Evolutionary conservation across 2,113 vertebrate genomes (phyloP).

Genomic region (Phycodurus eques): DNA sequence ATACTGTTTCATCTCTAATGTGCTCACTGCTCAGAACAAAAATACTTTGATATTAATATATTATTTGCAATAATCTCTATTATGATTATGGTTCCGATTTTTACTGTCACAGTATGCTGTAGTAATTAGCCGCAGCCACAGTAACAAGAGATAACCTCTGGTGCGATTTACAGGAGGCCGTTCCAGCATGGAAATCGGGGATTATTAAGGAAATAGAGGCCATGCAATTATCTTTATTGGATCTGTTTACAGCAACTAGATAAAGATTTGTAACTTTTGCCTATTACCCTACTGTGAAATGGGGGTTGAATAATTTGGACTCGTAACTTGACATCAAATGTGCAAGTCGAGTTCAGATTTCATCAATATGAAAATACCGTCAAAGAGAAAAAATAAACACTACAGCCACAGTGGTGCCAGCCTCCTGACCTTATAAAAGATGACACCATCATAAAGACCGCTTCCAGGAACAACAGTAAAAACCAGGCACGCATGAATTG

Average conservation of each 20-base stretch:
- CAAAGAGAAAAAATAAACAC: constrained; percentile 21
- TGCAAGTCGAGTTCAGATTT: constrained; percentile 19
- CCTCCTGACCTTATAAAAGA: constrained; percentile 25
- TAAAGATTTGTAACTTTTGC: constrained; percentile 2
- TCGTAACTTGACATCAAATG: neutral
- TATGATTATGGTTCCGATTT: neutral
- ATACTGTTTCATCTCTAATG: neutral
- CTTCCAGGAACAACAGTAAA: constrained; percentile 26
- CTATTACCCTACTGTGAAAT: constrained; percentile 35
- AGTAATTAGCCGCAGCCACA: neutral
- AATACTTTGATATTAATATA: too few relatives aligned
- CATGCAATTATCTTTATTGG: neutral
- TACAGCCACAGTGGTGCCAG: neutral
- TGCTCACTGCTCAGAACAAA: neutral
- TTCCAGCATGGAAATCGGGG: neutral
- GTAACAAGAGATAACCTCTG: neutral
- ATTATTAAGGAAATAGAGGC: neutral
- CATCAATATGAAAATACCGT: constrained; percentile 39
- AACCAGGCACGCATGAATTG: constrained; percentile 17
- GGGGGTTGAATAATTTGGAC: neutral
- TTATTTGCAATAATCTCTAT: neutral
- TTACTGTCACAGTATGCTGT: neutral
- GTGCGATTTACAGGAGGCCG: neutral
- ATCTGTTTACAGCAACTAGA: neutral
- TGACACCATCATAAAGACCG: constrained; percentile 26